These are phyloP conservation scores for Proctacanthus coquilletti DNA, from an alignment of 1,140 invertebrate genomes.

Conservation along the genomic window DNA sequence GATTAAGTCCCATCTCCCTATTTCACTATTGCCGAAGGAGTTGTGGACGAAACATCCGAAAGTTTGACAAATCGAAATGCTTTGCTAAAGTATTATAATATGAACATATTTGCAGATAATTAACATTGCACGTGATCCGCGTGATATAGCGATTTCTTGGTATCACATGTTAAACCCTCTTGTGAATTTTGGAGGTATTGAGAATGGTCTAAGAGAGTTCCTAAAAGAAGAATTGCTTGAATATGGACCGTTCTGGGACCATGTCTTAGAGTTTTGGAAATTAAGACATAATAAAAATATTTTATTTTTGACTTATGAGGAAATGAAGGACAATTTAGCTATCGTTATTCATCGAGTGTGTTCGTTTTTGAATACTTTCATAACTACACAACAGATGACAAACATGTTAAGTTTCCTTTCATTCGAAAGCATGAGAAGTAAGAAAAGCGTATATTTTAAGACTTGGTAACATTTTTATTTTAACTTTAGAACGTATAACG, in stretches of 20 bases:
- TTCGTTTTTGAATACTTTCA: constrained; percentile 37
- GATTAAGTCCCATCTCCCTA: constrained; percentile 57
- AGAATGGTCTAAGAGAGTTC: no score
- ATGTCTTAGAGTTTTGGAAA: constrained; percentile 42
- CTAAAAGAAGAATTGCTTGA: constrained; percentile 49
- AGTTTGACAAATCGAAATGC: constrained; percentile 27
- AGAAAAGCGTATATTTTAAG: no score
- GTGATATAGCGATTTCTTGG: constrained; percentile 64
- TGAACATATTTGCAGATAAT: constrained; percentile 59
- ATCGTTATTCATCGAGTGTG: constrained; percentile 39
- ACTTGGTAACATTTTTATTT: no score
- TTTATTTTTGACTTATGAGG: constrained; percentile 46
- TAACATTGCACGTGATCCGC: constrained; percentile 64
- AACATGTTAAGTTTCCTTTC: constrained; percentile 38
- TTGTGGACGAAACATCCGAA: constrained; percentile 36
- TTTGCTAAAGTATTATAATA: no score
- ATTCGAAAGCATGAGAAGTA: constrained; percentile 46
- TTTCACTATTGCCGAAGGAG: constrained; percentile 43
- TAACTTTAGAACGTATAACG: no score
- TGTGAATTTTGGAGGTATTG: constrained; percentile 40
- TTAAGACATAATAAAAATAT: constrained; percentile 36
- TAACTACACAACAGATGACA: constrained; percentile 34
- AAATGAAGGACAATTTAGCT: constrained; percentile 47
- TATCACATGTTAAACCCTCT: constrained; percentile 51
- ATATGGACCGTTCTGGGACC: constrained; percentile 43